A percentile compares a stretch with the other conserved stretches of the same genome.
Evolutionary conservation across 2,888 invertebrate species (phyloP).

Genomic region (Troides oblongomaculatus): DNA sequence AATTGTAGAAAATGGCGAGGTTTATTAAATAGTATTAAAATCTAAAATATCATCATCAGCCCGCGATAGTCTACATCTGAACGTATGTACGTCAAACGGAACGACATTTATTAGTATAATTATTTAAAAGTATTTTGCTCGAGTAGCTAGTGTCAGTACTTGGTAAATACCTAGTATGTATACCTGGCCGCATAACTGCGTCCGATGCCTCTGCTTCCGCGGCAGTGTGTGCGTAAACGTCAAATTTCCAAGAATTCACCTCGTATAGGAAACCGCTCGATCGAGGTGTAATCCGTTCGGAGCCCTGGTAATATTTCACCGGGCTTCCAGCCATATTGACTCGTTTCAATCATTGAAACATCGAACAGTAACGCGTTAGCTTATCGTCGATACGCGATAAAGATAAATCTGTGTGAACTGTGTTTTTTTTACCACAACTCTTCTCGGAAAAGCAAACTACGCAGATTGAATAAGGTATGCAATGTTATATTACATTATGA

Average conservation of each 20-base stretch:
- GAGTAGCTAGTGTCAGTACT: neutral
- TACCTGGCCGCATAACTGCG: conserved; percentile 7
- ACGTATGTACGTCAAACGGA: too few relatives aligned
- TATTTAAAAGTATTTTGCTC: too few relatives aligned
- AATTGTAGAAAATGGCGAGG: too few relatives aligned
- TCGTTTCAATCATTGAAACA: neutral
- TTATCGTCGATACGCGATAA: neutral
- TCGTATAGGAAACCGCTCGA: conserved; percentile 51
- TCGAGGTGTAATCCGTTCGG: conserved; percentile 47
- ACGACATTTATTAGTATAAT: too few relatives aligned
- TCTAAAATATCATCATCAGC: too few relatives aligned
- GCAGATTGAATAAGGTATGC: conserved; percentile 23
- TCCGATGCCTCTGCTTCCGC: conserved; percentile 35
- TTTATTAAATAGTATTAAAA: too few relatives aligned
- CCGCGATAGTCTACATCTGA: too few relatives aligned
- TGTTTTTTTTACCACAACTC: conserved; percentile 4
- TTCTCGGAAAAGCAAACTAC: conserved; percentile 22
- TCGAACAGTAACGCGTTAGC: neutral
- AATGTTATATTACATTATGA: neutral
- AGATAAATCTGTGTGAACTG: neutral
- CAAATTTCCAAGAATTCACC: conserved; percentile 68
- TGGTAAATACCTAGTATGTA: neutral
- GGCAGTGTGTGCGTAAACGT: conserved; percentile 54
- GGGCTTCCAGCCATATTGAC: neutral
- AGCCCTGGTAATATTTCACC: conserved; percentile 24